Evolutionary conservation across 2,888 invertebrate species (phyloP).

Genomic region (Parnassius orleans): DNA sequence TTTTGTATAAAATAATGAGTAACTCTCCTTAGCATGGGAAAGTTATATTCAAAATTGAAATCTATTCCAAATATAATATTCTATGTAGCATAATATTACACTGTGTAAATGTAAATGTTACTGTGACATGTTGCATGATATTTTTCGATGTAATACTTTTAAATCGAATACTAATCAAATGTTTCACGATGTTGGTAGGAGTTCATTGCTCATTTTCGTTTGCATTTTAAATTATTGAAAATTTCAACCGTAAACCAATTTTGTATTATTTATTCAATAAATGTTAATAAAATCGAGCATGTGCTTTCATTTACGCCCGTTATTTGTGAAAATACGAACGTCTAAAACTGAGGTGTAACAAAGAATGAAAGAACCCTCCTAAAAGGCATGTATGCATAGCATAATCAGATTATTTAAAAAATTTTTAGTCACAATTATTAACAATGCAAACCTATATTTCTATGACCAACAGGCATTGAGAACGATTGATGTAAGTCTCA

Average conservation of each 20-base stretch:
- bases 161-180: neutral
- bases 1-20: too few species aligned
- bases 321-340: too few species aligned
- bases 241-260: constrained; percentile 70
- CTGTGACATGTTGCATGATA: neutral
- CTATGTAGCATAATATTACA: neutral
- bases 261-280: constrained; percentile 81
- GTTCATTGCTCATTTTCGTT: constrained; percentile 69
- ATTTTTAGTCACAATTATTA: too few species aligned
- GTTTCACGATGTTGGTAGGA: constrained; percentile 37
- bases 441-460: too few species aligned
- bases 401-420: too few species aligned
- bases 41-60: constrained; percentile 1
- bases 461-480: too few species aligned
- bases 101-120: neutral
- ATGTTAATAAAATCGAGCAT: constrained; percentile 77
- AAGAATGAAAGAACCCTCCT: too few species aligned
- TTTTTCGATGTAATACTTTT: constrained; percentile 2
- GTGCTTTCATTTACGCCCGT: constrained; percentile 35
- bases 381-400: too few species aligned
- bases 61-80: neutral
- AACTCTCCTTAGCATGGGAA: neutral
- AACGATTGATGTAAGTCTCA: too few species aligned
- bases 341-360: too few species aligned
- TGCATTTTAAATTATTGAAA: constrained; percentile 62